Base-by-base conservation (phyloP, 1,140 invertebrate species). In the Polyergus mexicanus region DNA sequence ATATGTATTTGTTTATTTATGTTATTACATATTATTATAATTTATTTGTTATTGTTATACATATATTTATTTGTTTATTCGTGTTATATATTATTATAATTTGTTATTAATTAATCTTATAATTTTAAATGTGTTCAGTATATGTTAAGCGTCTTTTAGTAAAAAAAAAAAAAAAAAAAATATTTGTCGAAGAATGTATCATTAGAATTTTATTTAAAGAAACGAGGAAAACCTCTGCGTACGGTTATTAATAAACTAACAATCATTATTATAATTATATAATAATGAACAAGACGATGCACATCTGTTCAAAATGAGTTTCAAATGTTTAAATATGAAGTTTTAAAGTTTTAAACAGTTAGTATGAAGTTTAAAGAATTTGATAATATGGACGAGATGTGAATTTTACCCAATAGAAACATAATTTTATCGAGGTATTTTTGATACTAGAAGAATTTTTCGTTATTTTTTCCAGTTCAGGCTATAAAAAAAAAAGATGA, bases 371-470 rank as follows among this genome's bases (percentile, higher is more conserved):
- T 54, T 6, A 76, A 58, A 60, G 62, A 8, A 6, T 32, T 69
- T 41, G 35, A 66, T 66, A 56, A 65, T 56, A 16, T 35, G 41
- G n/a, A 10, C 28, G 22, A 2, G 60, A 11, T 25, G 25, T 44
- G 7, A 71, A 63, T 44, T 32, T 32, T 54, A 56, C 44, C 28
- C 66, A 71, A 71, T 81, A 86, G 58, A 83, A 72, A 71, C 60
- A 81, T 81, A 83, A 86, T 81, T 86, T 86, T 80, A 60, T 83
- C 77, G 54, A 28, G 16, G 44, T 86, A 86, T 83, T 86, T 86
- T 86, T 86, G 76, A 86, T 86, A 86, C 77, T 68, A 86, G 32
- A 72, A 47, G 25, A 32, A 86, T 51, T 83, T 51, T 83, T 72
- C 66, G 13, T 86, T 65, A 54, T 47, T 65, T 85, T 85, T 80